phyloP scores from a whole-genome alignment of 2,888 invertebrate species.

The Drosophila subsilvestris region DNA sequence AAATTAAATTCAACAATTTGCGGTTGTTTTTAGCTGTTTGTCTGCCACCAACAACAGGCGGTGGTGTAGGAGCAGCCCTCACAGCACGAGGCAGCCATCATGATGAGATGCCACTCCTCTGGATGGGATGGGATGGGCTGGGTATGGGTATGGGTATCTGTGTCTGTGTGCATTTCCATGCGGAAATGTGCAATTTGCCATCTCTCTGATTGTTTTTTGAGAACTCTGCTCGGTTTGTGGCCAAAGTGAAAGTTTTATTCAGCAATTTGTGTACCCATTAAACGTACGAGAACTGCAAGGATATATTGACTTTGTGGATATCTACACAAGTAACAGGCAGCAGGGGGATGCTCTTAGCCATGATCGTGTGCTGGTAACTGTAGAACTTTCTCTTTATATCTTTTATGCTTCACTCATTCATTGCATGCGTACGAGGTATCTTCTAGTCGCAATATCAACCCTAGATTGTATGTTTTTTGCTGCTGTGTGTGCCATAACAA shows the following conservation, averaged over 20 bases:
- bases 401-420: background rate
- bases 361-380: no score
- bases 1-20: slow-evolving; percentile 72
- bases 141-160: background rate
- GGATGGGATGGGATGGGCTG: background rate
- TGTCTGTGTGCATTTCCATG: slow-evolving; percentile 44
- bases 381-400: background rate
- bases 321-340: no score
- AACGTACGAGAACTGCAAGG: background rate
- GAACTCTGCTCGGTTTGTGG: slow-evolving; percentile 39
- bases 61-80: no score
- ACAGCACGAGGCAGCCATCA: slow-evolving; percentile 22
- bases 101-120: slow-evolving; percentile 5
- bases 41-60: slow-evolving; percentile 34
- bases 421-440: background rate
- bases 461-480: background rate
- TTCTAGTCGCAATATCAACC: background rate
- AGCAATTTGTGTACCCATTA: slow-evolving; percentile 5
- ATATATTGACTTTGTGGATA: background rate
- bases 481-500: slow-evolving; percentile 24
- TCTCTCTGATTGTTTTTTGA: slow-evolving; percentile 61
- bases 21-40: slow-evolving; percentile 60
- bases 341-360: no score
- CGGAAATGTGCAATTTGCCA: slow-evolving; percentile 58
- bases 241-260: slow-evolving; percentile 46